Conservation (phyloP, 2,888 invertebrate species). For the Hydroisotoma schaefferi region DNA sequence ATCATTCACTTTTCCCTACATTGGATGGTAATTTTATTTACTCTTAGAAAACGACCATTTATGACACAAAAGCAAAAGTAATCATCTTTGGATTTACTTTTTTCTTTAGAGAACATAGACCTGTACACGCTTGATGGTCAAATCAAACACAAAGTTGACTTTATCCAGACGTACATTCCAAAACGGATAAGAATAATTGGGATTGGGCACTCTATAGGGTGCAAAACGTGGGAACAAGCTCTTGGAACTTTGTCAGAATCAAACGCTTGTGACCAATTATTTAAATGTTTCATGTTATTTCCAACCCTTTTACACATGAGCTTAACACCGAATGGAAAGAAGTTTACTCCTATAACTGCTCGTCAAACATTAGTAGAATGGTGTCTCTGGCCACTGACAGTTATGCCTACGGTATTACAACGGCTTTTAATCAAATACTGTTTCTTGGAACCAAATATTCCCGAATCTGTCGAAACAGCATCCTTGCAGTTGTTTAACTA, state of each 20-base stretch:
- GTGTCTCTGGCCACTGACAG: conserved; percentile 18
- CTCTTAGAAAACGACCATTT: neutral
- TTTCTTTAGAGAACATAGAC: conserved; percentile 55
- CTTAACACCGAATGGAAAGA: conserved; percentile 67
- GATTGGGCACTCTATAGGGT: conserved; percentile 87
- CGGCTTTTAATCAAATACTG: too few species aligned
- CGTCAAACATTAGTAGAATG: conserved; percentile 49
- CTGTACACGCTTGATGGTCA: conserved; percentile 75
- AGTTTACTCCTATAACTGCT: conserved; percentile 62
- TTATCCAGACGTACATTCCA: conserved; percentile 71
- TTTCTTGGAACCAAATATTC: too few species aligned
- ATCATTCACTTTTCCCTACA: neutral
- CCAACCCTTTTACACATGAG: conserved; percentile 84
- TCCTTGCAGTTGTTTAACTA: conserved; percentile 29
- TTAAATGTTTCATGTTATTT: conserved; percentile 72
- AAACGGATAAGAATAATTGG: conserved; percentile 70
- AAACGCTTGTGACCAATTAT: conserved; percentile 50
- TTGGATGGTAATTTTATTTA: conserved; percentile 4
- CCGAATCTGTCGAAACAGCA: conserved; percentile 22
- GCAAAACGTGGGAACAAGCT: conserved; percentile 74
- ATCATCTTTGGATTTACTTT: neutral
- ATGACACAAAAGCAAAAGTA: neutral
- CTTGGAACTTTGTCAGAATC: conserved; percentile 54
- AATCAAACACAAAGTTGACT: conserved; percentile 70
- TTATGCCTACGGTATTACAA: conserved; percentile 24